Percentiles rank a stretch among this genome's conserved stretches.
These are phyloP conservation scores for Thaleichthys pacificus DNA, from an alignment of 2,797 vertebrate species.

Conservation along the genomic window DNA sequence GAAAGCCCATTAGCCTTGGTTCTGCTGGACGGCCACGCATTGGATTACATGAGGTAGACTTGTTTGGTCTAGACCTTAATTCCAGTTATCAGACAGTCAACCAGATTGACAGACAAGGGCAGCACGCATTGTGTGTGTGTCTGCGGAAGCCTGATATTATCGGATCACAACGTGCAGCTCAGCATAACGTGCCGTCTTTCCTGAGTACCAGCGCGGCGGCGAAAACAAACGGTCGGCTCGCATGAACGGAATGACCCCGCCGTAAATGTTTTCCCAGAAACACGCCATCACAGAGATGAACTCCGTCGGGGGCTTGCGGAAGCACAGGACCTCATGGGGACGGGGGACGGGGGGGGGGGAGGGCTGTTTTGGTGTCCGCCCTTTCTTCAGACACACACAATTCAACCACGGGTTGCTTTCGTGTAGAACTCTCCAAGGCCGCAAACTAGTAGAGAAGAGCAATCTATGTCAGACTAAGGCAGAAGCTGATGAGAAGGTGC, in stretches of 20 bases:
- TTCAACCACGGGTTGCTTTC: too few species aligned
- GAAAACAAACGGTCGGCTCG: conserved; percentile 49
- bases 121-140: background rate
- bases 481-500: too few species aligned
- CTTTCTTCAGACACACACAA: too few species aligned
- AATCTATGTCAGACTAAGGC: too few species aligned
- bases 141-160: background rate
- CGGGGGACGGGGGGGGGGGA: conserved; percentile 31
- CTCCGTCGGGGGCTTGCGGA: conserved; percentile 39
- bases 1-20: background rate
- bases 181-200: conserved; percentile 12
- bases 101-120: too few species aligned
- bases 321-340: too few species aligned
- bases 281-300: conserved; percentile 58
- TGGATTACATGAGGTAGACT: background rate
- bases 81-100: conserved; percentile 15
- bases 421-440: conserved; percentile 13
- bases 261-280: conserved; percentile 54
- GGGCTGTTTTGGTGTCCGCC: conserved; percentile 12
- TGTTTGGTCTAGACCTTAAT: background rate
- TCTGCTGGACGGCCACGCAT: background rate
- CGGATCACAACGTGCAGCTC: background rate
- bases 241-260: conserved; percentile 59
- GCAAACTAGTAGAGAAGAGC: conserved; percentile 25
- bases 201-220: conserved; percentile 47